These are phyloP conservation scores for Gobius niger DNA, from an alignment of 2,113 vertebrate genomes.

Conservation along the genomic window DNA sequence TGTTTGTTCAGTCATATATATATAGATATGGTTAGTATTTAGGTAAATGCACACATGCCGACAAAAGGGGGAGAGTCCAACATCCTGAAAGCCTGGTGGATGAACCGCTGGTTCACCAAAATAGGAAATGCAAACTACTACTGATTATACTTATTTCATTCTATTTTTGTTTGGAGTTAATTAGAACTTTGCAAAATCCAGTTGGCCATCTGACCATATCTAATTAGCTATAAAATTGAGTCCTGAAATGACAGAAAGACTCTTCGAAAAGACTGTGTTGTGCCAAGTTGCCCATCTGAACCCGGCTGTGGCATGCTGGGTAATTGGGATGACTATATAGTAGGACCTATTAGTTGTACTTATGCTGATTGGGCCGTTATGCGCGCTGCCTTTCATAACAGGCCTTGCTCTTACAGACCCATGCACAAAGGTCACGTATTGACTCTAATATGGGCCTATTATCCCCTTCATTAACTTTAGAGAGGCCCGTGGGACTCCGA, in stretches of 20 bases:
- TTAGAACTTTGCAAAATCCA: no score
- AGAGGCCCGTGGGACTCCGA: conserved; percentile 42
- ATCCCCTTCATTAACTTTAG: conserved; percentile 73
- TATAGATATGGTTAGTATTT: neutral
- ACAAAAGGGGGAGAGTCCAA: no score
- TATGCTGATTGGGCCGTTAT: conserved; percentile 40
- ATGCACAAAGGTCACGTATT: conserved; percentile 66
- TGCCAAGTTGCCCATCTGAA: conserved; percentile 36
- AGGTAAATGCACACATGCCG: no score
- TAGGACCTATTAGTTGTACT: conserved; percentile 54
- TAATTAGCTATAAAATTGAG: no score
- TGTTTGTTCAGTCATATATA: neutral
- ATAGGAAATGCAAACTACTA: no score
- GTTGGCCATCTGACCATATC: no score
- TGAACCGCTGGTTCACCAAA: no score
- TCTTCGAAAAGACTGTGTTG: conserved; percentile 31
- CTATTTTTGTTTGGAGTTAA: no score
- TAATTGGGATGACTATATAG: conserved; percentile 63
- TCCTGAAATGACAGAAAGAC: conserved; percentile 25
- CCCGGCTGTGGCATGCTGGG: conserved; percentile 38
- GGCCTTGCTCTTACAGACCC: conserved; percentile 41
- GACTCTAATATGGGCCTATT: conserved; percentile 65
- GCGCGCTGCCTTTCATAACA: conserved; percentile 7
- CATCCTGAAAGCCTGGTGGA: no score
- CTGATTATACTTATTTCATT: no score